Base-by-base conservation (phyloP, 2,888 invertebrate genomes). In the Parelbella ahira region DNA sequence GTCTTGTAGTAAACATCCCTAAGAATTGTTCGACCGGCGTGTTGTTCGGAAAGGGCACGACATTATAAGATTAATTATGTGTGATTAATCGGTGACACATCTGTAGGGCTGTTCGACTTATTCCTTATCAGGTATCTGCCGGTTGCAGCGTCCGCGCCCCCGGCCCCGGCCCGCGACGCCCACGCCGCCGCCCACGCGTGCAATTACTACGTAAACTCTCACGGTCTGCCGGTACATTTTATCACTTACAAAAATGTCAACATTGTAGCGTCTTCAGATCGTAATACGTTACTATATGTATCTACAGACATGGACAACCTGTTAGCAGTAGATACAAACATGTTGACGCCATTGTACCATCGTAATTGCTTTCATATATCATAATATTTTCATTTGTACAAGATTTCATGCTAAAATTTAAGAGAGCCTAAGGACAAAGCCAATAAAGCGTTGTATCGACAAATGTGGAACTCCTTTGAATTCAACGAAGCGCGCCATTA, bases 401-500 rank as follows among this genome's bases (percentile, higher is more conserved):
- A n/a, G n/a, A n/a, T n/a, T n/a, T n/a, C n/a, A n/a, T n/a, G n/a
- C n/a, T n/a, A n/a, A n/a, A n/a, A n/a, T n/a, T n/a, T n/a, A n/a
- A n/a, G n/a, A n/a, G n/a, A n/a, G n/a, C n/a, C n/a, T n/a, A n/a
- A n/a, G n/a, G n/a, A n/a, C n/a, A n/a, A n/a, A n/a, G n/a, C n/a
- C n/a, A n/a, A n/a, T n/a, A n/a, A n/a, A n/a, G n/a, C n/a, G n/a
- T n/a, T n/a, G n/a, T n/a, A n/a, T n/a, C n/a, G n/a, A n/a, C n/a
- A n/a, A n/a, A n/a, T n/a, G n/a, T n/a, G n/a, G n/a, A 37, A 44
- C 20, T 45, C 33, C 48, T 37, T 28, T 42, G 37, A 44, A 47
- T 42, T 41, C 28, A 49, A 45, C 45, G 44, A 39, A 53, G 47
- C 45, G 56, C 45, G 56, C 51, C 47, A 52, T 58, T 60, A 58